Evolutionary conservation across 2,797 vertebrate genomes (phyloP), one percentile per base, ranked within the genome.

Genomic region (Loris lydekkerianus): DNA sequence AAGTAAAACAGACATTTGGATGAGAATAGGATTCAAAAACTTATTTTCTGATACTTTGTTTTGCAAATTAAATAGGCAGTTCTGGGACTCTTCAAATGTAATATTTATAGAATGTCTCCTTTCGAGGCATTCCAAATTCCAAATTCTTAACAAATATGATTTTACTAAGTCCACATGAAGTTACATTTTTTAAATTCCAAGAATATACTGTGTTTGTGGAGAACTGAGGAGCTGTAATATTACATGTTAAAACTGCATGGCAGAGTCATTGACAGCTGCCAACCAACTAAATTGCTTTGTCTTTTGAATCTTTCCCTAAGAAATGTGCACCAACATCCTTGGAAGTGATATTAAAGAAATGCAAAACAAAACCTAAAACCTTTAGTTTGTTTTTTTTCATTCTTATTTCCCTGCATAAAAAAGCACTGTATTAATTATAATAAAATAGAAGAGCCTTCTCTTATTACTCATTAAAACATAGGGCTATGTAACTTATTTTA

Each of bases 61-160:
- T 84, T 97, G 25, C 25, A 70, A 10, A 77, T 43, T 60, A 53
- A 13, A 49, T 46, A 87, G 34, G 17, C 40, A 43, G n/a, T 93
- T 89, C 63, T 94, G 83, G 43, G 58, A 9, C 58, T 95, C 58
- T 89, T 94, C 53, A 84, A 92, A 92, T 56, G 27, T 81, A 88
- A 31, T 86, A 93, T 91, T 94, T 93, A 60, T 65, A 91, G 61
- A 84, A 84, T 58, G 7, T n/a, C 69, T 89, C 95, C 49, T 96
- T 91, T 88, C 70, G 60, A 91, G 14, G 46, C 60, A 7, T 70
- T 96, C 27, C 53, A 97, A 91, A 94, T 95, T 94, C 86, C 56
- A 97, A 93, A 94, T 95, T 95, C 86, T 53, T 91, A 87, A 81
- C 65, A 92, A 65, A 81, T 63, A 77, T 46, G 29, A 70, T 82